Conservation (phyloP, 2,888 invertebrate genomes). For the Spodoptera picta region DNA sequence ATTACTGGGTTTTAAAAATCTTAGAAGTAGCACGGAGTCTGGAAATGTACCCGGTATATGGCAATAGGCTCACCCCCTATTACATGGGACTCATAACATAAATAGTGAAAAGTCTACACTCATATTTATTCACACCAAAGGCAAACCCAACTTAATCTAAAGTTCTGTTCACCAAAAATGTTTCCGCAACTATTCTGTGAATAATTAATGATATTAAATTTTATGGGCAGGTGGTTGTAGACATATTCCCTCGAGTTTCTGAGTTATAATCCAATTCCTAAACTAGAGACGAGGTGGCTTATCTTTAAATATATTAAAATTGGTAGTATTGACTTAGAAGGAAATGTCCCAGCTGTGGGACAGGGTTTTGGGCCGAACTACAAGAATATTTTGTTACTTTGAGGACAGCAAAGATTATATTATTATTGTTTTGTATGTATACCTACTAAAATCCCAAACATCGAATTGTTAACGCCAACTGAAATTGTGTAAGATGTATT, state of each 20-base stretch:
- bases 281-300: slow-evolving; percentile 40
- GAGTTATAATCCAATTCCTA: slow-evolving; percentile 44
- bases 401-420: no score
- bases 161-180: slow-evolving; percentile 35
- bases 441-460: no score
- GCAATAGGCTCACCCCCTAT: no score
- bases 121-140: slow-evolving; percentile 13
- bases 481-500: no score
- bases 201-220: slow-evolving; percentile 49
- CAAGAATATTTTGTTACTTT: no score
- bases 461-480: no score
- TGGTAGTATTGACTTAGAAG: slow-evolving; percentile 36
- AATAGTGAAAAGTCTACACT: not conserved
- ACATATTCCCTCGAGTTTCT: slow-evolving; percentile 24
- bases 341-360: slow-evolving; percentile 6
- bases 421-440: no score
- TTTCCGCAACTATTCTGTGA: slow-evolving; percentile 37
- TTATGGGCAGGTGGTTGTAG: slow-evolving; percentile 46
- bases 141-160: slow-evolving; percentile 22
- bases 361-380: no score
- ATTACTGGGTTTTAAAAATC: no score
- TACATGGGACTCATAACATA: no score
- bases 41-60: no score
- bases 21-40: no score
- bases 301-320: slow-evolving; percentile 41